phyloP scores from a whole-genome alignment of 2,888 invertebrate species.

The Drepana falcataria region DNA sequence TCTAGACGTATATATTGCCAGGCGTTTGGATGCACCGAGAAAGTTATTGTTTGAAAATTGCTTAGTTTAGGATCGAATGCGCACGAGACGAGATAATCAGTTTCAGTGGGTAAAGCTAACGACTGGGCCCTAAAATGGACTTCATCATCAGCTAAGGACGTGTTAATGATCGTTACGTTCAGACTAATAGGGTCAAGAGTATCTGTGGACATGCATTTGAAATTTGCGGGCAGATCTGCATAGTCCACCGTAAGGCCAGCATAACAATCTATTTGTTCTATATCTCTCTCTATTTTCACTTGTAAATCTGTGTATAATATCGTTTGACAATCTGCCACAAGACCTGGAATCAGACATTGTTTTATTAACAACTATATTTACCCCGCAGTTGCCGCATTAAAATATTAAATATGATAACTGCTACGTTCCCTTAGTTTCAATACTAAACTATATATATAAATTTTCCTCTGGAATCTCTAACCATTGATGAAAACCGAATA shows the following conservation, averaged over 20 bases:
- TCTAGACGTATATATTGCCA: constrained; percentile 79
- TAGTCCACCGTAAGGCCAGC: constrained; percentile 40
- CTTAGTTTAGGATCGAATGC: constrained; percentile 65
- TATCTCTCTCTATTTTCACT: constrained; percentile 67
- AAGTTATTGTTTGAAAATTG: constrained; percentile 55
- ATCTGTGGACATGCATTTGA: constrained; percentile 75
- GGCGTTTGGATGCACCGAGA: constrained; percentile 75
- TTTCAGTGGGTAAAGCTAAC: constrained; percentile 71
- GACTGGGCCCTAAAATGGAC: constrained; percentile 70
- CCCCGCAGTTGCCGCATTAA: constrained; percentile 1
- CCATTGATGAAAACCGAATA: too few species aligned
- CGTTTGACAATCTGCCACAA: constrained; percentile 82
- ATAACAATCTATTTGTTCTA: constrained; percentile 54
- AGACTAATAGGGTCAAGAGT: constrained; percentile 44
- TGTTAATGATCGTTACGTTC: constrained; percentile 62
- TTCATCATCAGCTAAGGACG: constrained; percentile 29
- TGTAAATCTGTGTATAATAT: constrained; percentile 82
- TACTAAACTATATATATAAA: too few species aligned
- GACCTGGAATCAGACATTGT: constrained; percentile 73
- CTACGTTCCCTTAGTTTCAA: too few species aligned
- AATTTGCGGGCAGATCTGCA: constrained; percentile 40
- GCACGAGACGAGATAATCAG: constrained; percentile 66
- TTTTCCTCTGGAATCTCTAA: too few species aligned
- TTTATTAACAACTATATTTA: constrained; percentile 8
- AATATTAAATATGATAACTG: background rate